phyloP scores from a whole-genome alignment of 2,797 vertebrate species.

The Lophius americanus region DNA sequence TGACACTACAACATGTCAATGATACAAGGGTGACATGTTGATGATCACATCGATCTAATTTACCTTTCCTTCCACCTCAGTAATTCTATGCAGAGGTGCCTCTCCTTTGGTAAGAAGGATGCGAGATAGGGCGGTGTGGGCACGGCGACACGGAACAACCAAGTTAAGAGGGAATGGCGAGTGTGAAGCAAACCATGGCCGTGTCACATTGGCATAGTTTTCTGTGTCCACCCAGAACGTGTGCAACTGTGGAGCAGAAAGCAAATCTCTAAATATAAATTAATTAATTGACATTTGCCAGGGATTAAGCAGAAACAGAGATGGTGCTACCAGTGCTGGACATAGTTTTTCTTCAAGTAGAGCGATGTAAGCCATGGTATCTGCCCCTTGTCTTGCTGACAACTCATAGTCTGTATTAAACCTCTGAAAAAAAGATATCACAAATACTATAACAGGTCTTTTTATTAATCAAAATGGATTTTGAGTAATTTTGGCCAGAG shows the following conservation, averaged over 20 bases:
- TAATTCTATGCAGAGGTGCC: slow-evolving; percentile 87
- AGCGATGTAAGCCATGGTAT: slow-evolving; percentile 96
- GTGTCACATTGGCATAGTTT: slow-evolving; percentile 92
- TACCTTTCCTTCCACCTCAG: slow-evolving; percentile 95
- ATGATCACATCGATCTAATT: background rate
- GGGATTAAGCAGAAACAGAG: slow-evolving; percentile 3
- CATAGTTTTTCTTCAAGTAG: slow-evolving; percentile 94
- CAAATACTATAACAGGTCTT: background rate
- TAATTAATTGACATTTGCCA: background rate
- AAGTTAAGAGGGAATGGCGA: slow-evolving; percentile 93
- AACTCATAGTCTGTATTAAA: slow-evolving; percentile 96
- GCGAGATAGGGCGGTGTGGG: slow-evolving; percentile 87
- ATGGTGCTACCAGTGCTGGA: slow-evolving; percentile 87
- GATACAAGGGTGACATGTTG: background rate
- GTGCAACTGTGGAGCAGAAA: slow-evolving; percentile 84
- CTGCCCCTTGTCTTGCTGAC: slow-evolving; percentile 94
- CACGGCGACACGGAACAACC: slow-evolving; percentile 88
- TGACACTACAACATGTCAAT: background rate
- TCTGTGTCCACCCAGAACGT: slow-evolving; percentile 98
- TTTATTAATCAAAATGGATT: background rate
- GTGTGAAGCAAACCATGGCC: slow-evolving; percentile 95
- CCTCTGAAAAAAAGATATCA: slow-evolving; percentile 76
- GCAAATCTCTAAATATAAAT: background rate
- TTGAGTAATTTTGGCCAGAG: background rate
- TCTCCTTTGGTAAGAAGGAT: slow-evolving; percentile 92